phyloP scores from a whole-genome alignment of 2,797 vertebrate species.

The Vultur gryphus region DNA sequence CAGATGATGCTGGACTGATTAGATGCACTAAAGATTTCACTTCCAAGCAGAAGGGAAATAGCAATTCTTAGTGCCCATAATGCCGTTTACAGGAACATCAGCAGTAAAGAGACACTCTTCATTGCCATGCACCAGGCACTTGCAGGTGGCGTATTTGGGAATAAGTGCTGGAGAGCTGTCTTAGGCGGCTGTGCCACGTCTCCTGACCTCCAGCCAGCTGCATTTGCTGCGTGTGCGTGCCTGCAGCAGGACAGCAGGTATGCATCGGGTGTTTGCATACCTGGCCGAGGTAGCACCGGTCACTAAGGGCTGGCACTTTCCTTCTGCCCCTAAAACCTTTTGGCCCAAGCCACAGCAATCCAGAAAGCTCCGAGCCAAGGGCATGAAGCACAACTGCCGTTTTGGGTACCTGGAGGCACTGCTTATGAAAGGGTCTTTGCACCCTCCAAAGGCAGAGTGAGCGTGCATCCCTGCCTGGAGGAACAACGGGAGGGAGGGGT shows the following conservation, averaged over 20 bases:
- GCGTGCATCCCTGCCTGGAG: background rate
- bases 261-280: background rate
- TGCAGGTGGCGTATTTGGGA: background rate
- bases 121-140: background rate
- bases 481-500: fast-evolving
- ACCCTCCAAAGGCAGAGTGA: background rate
- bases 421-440: background rate
- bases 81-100: background rate
- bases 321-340: background rate
- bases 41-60: background rate
- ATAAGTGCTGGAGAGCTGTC: background rate
- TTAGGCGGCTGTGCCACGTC: background rate
- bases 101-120: background rate
- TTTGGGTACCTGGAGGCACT: background rate
- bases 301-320: background rate
- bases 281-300: fast-evolving
- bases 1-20: background rate
- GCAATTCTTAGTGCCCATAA: background rate
- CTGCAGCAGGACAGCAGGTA: background rate
- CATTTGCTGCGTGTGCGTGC: fast-evolving
- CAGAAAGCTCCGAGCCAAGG: background rate
- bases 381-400: background rate
- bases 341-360: background rate
- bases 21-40: background rate
- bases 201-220: background rate